Evolutionary conservation across 2,113 vertebrate genomes (phyloP).

Genomic region (Pseudorasbora parva): DNA sequence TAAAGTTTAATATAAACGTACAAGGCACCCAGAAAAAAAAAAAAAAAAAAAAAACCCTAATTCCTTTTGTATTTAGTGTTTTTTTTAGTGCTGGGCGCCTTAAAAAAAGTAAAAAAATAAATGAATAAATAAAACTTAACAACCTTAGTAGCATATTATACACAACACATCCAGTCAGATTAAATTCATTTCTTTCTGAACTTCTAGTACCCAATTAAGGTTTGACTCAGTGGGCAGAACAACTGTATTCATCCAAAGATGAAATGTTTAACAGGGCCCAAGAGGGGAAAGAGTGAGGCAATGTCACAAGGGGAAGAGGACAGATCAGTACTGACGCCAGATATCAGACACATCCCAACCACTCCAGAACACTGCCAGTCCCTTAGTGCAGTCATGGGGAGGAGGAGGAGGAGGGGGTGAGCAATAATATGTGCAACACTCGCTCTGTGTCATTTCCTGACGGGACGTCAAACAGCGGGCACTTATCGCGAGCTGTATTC

Average conservation of each 20-base stretch:
- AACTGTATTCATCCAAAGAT: slow-evolving; percentile 32
- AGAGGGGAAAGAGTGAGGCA: slow-evolving; percentile 37
- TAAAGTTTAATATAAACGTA: not conserved
- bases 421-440: slow-evolving; percentile 36
- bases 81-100: too few relatives aligned
- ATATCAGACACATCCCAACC: slow-evolving; percentile 48
- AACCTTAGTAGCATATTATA: slow-evolving; percentile 38
- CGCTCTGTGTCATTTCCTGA: slow-evolving; percentile 51
- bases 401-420: not conserved
- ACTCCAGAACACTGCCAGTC: slow-evolving; percentile 24
- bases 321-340: slow-evolving; percentile 57
- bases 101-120: too few relatives aligned
- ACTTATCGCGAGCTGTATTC: slow-evolving; percentile 29
- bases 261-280: slow-evolving; percentile 49
- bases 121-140: not conserved
- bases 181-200: slow-evolving; percentile 45
- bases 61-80: too few relatives aligned
- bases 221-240: slow-evolving; percentile 39
- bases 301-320: slow-evolving; percentile 45
- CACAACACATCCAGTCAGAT: slow-evolving; percentile 21
- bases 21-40: not conserved
- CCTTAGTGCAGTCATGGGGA: slow-evolving; percentile 27
- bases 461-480: slow-evolving; percentile 38
- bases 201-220: slow-evolving; percentile 51
- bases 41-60: too few relatives aligned